Evolutionary conservation across 2,797 vertebrate genomes (phyloP).

Genomic region (Mycteria americana): DNA sequence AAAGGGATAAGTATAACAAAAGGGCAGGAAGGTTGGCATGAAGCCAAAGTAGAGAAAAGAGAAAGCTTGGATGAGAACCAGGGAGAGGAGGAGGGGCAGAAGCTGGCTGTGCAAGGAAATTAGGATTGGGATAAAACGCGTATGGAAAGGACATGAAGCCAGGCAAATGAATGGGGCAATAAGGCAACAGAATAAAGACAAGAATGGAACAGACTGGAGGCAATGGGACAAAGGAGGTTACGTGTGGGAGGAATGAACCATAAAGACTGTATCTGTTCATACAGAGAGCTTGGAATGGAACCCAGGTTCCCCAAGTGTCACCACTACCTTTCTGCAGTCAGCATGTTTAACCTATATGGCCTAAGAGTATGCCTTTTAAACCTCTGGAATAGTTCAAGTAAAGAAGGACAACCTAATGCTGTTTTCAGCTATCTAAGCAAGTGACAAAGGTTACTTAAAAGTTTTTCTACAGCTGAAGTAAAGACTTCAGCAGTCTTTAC

Average conservation of each 20-base stretch:
- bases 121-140: rapidly evolving
- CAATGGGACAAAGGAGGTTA: neutral
- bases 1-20: neutral
- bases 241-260: neutral
- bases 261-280: neutral
- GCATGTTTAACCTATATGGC: neutral
- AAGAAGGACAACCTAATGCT: neutral
- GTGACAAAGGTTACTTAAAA: neutral
- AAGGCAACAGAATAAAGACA: neutral
- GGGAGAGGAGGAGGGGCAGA: neutral
- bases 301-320: neutral
- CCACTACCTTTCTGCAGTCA: neutral
- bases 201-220: neutral
- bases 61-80: constrained; percentile 2
- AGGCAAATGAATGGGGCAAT: neutral
- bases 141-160: neutral
- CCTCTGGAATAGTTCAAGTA: neutral
- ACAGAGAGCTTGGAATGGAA: neutral
- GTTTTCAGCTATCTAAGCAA: neutral
- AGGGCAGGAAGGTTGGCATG: neutral
- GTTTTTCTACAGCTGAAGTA: neutral
- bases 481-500: neutral
- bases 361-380: neutral
- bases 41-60: neutral
- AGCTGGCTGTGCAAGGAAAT: neutral